phyloP scores from a whole-genome alignment of 2,888 invertebrate species.

The Campoletis raptor region DNA sequence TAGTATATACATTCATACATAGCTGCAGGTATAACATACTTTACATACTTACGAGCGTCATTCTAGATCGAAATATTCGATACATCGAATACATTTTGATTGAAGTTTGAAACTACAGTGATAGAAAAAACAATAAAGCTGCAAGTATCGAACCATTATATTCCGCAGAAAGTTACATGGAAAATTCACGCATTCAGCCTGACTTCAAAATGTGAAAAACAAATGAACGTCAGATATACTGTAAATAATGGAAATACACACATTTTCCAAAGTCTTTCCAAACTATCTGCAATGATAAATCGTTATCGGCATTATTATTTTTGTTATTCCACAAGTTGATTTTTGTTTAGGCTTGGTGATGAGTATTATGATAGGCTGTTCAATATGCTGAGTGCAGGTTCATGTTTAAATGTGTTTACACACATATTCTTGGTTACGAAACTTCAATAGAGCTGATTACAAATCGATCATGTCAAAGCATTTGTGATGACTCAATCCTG shows the following conservation, averaged over 20 bases:
- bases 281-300: not conserved
- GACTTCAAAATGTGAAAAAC: not conserved
- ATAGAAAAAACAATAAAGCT: not conserved
- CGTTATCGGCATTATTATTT: not conserved
- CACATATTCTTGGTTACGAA: slow-evolving; percentile 9
- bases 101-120: not conserved
- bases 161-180: not conserved
- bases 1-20: not conserved
- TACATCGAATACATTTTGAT: slow-evolving; percentile 17
- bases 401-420: not conserved
- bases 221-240: not conserved
- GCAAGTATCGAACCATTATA: not conserved
- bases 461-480: slow-evolving; percentile 67
- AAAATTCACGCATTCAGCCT: not conserved
- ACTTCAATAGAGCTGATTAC: slow-evolving; percentile 69
- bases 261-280: not conserved
- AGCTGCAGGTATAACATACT: not conserved
- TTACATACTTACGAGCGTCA: not conserved
- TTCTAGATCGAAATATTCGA: slow-evolving; percentile 11
- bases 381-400: not conserved
- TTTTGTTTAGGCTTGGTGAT: not conserved
- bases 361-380: not conserved
- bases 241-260: not conserved
- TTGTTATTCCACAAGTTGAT: too few relatives aligned
- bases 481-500: slow-evolving; percentile 73